Conservation (phyloP, 92 coral and sea anemone genomes). For the Palythoa grandiflora region DNA sequence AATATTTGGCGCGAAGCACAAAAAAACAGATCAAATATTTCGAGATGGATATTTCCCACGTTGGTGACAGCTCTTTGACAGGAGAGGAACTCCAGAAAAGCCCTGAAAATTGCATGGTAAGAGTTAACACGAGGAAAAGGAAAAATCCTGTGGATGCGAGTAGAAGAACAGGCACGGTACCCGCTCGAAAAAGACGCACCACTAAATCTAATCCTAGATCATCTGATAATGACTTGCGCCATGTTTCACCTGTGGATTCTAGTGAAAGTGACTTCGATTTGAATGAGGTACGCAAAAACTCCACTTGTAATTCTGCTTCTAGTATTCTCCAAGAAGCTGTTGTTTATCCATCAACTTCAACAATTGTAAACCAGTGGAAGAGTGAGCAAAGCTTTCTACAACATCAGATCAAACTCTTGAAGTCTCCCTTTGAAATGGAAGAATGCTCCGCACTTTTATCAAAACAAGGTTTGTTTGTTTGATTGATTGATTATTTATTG, state of each 20-base stretch:
- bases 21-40: no score
- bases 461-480: constrained; percentile 49
- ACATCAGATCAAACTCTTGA: constrained; percentile 72
- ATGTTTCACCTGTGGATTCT: neutral
- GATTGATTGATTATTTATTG: no score
- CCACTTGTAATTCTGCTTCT: neutral
- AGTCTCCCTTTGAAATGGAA: constrained; percentile 73
- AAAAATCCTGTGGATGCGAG: neutral
- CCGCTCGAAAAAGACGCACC: neutral
- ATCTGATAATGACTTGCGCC: constrained; percentile 2
- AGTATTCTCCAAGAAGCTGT: neutral
- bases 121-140: neutral
- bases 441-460: constrained; percentile 70
- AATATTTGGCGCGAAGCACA: no score
- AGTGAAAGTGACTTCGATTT: neutral
- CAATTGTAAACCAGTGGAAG: neutral
- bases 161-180: neutral
- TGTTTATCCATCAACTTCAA: neutral
- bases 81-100: neutral
- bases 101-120: neutral
- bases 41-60: neutral
- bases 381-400: constrained; percentile 79
- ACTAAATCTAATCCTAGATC: neutral
- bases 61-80: neutral
- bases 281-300: neutral